Base-by-base conservation (phyloP, 2,888 invertebrate species). In the Patella depressa region DNA sequence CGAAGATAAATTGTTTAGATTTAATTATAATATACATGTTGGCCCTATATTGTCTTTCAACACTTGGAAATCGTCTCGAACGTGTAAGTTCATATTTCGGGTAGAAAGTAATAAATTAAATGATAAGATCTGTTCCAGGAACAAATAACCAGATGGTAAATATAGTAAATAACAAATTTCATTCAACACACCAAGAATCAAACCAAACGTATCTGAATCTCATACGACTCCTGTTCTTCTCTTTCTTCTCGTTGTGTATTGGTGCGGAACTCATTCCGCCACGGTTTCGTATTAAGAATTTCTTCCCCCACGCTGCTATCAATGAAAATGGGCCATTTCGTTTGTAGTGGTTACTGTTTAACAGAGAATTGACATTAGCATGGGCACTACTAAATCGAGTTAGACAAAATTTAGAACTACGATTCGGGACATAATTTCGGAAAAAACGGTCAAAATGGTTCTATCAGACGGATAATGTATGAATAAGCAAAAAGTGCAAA, bases 81-180 rank as follows among this genome's bases (percentile, higher is more conserved):
- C 65, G 24, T 24, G 19, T 14, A 65, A 65, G 19, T 65, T 65
- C 65, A 65, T 65, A 65, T 65, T 65, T 65, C 65, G 19, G 65
- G 65, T 65, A 65, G 24, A 65, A 65, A 65, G 19, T 65, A 65
- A 65, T 65, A 65, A 65, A 65, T 65, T 65, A 65, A 65, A 65
- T 65, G 65, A 65, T 65, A 65, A 65, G 19, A 65, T 65, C 65
- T 65, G 19, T 24, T 24, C 65, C 24, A 65, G 24, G 65, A 65
- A 65, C 65, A 65, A 65, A 65, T 65, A 65, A 65, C 65, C 65
- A 65, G 65, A 65, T 65, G 65, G 65, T 65, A 65, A 24, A 24
- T 65, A 24, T 19, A 65, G 24, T 65, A 65, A 65, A 65, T 65
- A 65, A 65, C 65, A 65, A 65, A 65, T 65, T 65, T 65, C 65